Conservation (phyloP, 2,113 vertebrate genomes). For the Corapipo altera region DNA sequence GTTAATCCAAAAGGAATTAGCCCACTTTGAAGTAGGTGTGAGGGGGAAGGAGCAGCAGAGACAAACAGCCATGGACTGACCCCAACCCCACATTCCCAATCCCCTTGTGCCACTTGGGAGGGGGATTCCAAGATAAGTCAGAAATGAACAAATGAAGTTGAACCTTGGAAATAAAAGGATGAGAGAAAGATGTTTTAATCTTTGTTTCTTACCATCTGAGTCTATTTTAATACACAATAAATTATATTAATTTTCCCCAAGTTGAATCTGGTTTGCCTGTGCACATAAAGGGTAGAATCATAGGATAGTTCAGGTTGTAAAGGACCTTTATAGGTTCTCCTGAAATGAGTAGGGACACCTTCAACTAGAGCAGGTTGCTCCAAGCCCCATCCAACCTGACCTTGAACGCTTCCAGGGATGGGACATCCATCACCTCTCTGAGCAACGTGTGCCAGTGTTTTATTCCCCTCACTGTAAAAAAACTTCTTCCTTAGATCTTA, state of each 20-base stretch:
- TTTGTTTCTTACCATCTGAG: neutral
- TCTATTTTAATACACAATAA: neutral
- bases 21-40: neutral
- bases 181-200: neutral
- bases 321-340: neutral
- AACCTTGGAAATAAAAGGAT: neutral
- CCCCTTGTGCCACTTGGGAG: too few species aligned
- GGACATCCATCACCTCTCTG: neutral
- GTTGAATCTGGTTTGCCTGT: neutral
- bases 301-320: neutral
- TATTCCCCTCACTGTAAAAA: neutral
- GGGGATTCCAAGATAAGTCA: neutral
- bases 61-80: neutral
- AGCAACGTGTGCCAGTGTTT: neutral
- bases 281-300: neutral
- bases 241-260: neutral
- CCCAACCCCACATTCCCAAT: neutral
- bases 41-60: neutral
- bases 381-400: neutral
- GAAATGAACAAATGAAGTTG: neutral
- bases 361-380: neutral
- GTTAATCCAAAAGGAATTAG: neutral
- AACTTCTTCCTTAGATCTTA: neutral
- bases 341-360: neutral
- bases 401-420: neutral